These are phyloP conservation scores for Melanotaenia duboulayi DNA, from an alignment of 2,113 vertebrate species.

Conservation along the genomic window DNA sequence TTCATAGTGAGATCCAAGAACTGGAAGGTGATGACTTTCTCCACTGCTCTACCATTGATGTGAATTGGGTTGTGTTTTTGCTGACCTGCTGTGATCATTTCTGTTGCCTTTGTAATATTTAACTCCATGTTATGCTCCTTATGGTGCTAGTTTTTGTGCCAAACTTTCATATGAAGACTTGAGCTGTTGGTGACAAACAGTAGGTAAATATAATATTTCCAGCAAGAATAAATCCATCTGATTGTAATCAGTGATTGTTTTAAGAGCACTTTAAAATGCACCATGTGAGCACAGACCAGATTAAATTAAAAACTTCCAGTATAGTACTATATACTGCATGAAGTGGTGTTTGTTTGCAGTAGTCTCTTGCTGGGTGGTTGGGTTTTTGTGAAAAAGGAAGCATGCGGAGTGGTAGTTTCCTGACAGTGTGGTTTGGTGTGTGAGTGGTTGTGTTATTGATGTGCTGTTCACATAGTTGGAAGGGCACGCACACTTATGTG, in stretches of 20 bases:
- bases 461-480: conserved; percentile 59
- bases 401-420: conserved; percentile 58
- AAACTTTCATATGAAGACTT: no score
- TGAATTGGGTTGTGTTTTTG: no score
- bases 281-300: background rate
- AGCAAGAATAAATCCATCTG: conserved; percentile 6
- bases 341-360: conserved; percentile 48
- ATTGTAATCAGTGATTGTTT: background rate
- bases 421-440: conserved; percentile 27
- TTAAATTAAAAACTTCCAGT: conserved; percentile 5
- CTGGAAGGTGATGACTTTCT: no score
- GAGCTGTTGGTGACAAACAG: background rate
- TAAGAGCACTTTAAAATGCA: background rate
- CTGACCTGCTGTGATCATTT: no score
- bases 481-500: conserved; percentile 31
- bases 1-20: no score
- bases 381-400: conserved; percentile 51
- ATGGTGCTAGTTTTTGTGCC: no score
- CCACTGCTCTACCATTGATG: no score
- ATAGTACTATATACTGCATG: conserved; percentile 5
- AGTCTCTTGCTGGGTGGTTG: conserved; percentile 66
- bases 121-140: no score
- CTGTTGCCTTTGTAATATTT: no score
- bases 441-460: conserved; percentile 59
- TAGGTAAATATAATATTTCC: background rate